phyloP scores from a whole-genome alignment of 2,888 invertebrate genomes.

The Lithophane semibrunnea region DNA sequence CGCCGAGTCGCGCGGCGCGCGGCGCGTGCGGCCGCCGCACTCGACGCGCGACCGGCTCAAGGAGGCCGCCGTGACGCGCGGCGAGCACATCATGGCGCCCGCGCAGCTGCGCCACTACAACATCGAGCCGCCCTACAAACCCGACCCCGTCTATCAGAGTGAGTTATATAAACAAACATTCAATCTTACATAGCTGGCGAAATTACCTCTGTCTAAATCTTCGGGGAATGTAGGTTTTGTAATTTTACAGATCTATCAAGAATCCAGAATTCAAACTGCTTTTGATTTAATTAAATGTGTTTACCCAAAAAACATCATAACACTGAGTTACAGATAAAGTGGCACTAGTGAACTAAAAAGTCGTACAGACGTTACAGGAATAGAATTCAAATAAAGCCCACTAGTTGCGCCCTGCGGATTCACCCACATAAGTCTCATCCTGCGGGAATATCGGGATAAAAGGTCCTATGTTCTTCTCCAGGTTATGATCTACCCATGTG shows the following conservation, averaged over 20 bases:
- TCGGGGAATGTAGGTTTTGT: no score
- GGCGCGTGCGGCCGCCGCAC: constrained; percentile 95
- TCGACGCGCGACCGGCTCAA: constrained; percentile 96
- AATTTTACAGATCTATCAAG: no score
- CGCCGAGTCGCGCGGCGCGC: constrained; percentile 82
- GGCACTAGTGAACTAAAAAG: no score
- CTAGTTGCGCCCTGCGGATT: no score
- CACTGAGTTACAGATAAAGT: no score
- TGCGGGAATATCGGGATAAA: no score
- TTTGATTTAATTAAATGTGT: no score
- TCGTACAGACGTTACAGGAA: no score
- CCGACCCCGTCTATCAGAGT: constrained; percentile 83
- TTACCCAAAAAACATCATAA: neutral
- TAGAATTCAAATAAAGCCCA: no score
- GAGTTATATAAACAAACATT: constrained; percentile 61
- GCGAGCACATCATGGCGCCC: constrained; percentile 93
- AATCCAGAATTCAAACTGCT: neutral
- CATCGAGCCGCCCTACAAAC: constrained; percentile 72
- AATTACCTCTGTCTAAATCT: neutral
- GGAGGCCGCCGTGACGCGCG: constrained; percentile 95
- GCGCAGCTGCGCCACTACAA: constrained; percentile 84
- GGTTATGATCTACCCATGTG: no score
- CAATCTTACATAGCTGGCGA: neutral
- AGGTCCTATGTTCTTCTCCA: no score
- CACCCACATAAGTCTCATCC: no score